Evolutionary conservation across 2,888 invertebrate species (phyloP).

Genomic region (Sialis fuliginosa): DNA sequence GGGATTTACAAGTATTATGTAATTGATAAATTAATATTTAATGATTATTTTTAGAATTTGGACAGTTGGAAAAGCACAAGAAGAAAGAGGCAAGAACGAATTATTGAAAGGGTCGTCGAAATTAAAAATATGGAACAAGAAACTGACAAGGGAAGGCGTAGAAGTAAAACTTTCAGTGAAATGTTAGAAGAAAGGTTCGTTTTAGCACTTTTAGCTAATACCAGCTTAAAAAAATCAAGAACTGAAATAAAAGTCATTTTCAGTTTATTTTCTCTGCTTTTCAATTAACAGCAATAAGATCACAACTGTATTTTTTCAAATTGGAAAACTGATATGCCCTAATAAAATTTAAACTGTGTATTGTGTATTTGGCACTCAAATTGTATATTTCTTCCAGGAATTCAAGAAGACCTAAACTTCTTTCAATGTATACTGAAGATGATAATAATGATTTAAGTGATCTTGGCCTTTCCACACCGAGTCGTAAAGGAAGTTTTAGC

Average conservation of each 20-base stretch:
- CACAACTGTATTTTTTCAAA: too few species aligned
- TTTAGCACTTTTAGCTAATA: background rate
- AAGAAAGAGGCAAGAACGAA: constrained; percentile 81
- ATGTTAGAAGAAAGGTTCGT: constrained; percentile 76
- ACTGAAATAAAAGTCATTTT: too few species aligned
- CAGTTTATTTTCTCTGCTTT: too few species aligned
- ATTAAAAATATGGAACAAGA: constrained; percentile 65
- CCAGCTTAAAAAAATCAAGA: too few species aligned
- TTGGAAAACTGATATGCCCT: too few species aligned
- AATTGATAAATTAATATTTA: background rate
- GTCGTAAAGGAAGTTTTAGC: constrained; percentile 13
- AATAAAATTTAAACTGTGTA: background rate
- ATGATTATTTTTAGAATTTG: constrained; percentile 45
- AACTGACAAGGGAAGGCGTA: constrained; percentile 48
- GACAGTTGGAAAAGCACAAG: constrained; percentile 89
- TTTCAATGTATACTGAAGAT: constrained; percentile 57
- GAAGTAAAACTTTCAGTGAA: constrained; percentile 86
- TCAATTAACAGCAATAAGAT: too few species aligned
- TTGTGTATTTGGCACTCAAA: background rate
- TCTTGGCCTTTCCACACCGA: constrained; percentile 41
- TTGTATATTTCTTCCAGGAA: constrained; percentile 20
- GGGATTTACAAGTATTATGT: background rate
- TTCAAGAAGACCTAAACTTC: constrained; percentile 36
- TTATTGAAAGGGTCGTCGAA: constrained; percentile 77
- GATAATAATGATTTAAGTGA: constrained; percentile 73